Conservation (phyloP, 2,888 invertebrate genomes). For the Thera britannica region DNA sequence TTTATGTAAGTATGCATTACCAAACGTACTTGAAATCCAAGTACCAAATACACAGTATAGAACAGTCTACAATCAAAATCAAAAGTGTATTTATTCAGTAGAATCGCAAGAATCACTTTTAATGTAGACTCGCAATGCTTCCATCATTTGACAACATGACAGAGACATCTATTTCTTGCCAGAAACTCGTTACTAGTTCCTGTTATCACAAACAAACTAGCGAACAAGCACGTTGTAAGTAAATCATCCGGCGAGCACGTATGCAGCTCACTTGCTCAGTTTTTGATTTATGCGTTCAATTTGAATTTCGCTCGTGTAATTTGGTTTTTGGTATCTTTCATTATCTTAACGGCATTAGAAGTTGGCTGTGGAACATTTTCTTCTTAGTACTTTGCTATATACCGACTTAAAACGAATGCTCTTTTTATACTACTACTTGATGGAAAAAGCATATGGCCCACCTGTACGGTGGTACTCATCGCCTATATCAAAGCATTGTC, state of each 20-base stretch:
- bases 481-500: too few relatives aligned
- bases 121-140: conserved; percentile 1
- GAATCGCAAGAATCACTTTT: background rate
- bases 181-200: conserved; percentile 21
- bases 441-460: too few relatives aligned
- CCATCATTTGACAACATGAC: conserved; percentile 5
- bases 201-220: conserved; percentile 32
- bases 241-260: conserved; percentile 45
- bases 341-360: conserved; percentile 25
- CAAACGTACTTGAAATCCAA: too few relatives aligned
- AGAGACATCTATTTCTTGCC: conserved; percentile 23
- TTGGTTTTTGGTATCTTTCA: conserved; percentile 34
- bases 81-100: background rate
- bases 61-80: too few relatives aligned
- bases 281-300: conserved; percentile 43
- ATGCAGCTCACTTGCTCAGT: conserved; percentile 38
- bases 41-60: too few relatives aligned
- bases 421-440: too few relatives aligned
- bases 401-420: background rate
- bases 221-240: conserved; percentile 41
- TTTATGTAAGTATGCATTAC: too few relatives aligned
- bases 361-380: conserved; percentile 10
- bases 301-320: conserved; percentile 40
- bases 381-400: background rate
- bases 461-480: too few relatives aligned